Evolutionary conservation across 2,888 invertebrate species (phyloP).

Genomic region (Parasteatoda lunata): DNA sequence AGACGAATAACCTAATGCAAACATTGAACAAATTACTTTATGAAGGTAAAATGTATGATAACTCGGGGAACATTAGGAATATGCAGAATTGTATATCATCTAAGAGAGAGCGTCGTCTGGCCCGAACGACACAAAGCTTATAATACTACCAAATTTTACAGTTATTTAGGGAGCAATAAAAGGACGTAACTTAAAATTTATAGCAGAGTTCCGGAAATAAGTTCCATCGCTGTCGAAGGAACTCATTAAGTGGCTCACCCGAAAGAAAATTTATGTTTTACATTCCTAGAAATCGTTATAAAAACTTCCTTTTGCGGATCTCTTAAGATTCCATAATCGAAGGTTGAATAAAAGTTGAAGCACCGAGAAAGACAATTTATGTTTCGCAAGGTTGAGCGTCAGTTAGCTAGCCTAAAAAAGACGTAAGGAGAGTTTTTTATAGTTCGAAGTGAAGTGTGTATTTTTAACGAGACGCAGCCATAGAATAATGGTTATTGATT

Average conservation of each 20-base stretch:
- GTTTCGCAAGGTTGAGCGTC: background rate
- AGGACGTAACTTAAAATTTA: slow-evolving; percentile 40
- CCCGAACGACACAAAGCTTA: slow-evolving; percentile 27
- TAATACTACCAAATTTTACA: slow-evolving; percentile 44
- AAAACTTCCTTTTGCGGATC: slow-evolving; percentile 35
- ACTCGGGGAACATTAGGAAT: slow-evolving; percentile 5
- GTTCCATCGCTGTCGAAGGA: slow-evolving; percentile 46
- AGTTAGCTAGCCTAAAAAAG: slow-evolving; percentile 20
- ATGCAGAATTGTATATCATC: slow-evolving; percentile 12
- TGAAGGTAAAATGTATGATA: background rate
- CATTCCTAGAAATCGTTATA: slow-evolving; percentile 49
- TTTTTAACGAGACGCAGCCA: slow-evolving; percentile 44
- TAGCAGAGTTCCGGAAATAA: slow-evolving; percentile 51
- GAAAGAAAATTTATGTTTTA: slow-evolving; percentile 37
- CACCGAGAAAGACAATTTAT: slow-evolving; percentile 24
- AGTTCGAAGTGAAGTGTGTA: slow-evolving; percentile 22
- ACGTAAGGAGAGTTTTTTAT: slow-evolving; percentile 15
- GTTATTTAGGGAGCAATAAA: slow-evolving; percentile 52
- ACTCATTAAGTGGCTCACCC: slow-evolving; percentile 49
- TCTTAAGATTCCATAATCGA: slow-evolving; percentile 58
- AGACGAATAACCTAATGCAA: background rate
- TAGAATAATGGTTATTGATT: slow-evolving; percentile 36
- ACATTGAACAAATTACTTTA: background rate
- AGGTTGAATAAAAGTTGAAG: slow-evolving; percentile 37
- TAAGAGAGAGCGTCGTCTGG: background rate